Evolutionary conservation across 2,888 invertebrate genomes (phyloP).

Genomic region (Xestia c-nigrum): DNA sequence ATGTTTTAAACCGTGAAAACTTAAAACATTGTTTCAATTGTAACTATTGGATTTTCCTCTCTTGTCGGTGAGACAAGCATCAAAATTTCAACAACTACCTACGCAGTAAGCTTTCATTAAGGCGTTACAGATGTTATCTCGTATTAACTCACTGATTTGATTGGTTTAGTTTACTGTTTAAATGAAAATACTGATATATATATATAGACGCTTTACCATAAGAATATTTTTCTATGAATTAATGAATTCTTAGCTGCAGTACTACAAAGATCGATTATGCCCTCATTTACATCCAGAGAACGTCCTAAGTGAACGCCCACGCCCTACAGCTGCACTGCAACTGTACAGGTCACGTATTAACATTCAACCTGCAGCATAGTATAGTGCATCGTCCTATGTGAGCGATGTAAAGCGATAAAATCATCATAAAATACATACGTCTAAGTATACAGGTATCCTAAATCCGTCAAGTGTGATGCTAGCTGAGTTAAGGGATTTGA

Average conservation of each 20-base stretch:
- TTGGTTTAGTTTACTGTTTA: neutral
- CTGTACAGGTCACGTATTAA: conserved; percentile 17
- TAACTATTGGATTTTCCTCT: neutral
- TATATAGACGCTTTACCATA: neutral
- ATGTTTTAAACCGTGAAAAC: no score
- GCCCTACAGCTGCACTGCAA: neutral
- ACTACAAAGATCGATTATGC: conserved; percentile 10
- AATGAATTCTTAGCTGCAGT: neutral
- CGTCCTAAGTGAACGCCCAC: conserved; percentile 29
- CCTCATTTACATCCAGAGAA: conserved; percentile 29
- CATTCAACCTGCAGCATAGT: conserved; percentile 36
- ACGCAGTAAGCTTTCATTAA: neutral
- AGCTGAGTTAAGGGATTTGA: neutral
- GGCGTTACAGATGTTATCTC: neutral
- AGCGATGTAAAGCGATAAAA: conserved; percentile 1
- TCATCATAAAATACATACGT: neutral
- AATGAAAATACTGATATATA: neutral
- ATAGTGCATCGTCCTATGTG: neutral
- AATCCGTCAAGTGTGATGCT: neutral
- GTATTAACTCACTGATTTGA: neutral
- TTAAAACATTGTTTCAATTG: neutral
- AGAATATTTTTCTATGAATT: neutral
- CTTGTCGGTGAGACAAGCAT: neutral
- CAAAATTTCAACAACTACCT: neutral
- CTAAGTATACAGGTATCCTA: neutral